Evolutionary conservation across 2,797 vertebrate genomes (phyloP).

Genomic region (Crocodylus rhombifer): DNA sequence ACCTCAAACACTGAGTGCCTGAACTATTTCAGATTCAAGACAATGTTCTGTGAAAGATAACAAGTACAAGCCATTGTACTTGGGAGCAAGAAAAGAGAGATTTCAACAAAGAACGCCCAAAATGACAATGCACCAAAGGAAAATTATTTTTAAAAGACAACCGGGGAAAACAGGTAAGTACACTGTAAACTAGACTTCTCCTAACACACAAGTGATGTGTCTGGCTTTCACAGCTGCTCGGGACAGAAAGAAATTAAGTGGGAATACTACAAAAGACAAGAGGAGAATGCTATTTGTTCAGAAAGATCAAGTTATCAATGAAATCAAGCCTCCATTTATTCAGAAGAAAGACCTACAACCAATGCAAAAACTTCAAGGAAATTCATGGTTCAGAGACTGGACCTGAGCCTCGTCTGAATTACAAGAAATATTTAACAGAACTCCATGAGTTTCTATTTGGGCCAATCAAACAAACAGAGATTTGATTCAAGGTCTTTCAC

Average conservation of each 20-base stretch:
- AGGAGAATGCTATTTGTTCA: constrained; percentile 58
- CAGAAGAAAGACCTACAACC: constrained; percentile 13
- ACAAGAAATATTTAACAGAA: constrained; percentile 29
- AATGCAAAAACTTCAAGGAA: constrained; percentile 44
- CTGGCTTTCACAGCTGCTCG: constrained; percentile 33
- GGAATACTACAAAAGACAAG: constrained; percentile 53
- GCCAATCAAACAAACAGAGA: not conserved
- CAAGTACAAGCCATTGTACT: not conserved
- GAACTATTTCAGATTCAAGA: constrained; percentile 18
- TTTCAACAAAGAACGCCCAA: constrained; percentile 22
- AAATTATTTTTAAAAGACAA: constrained; percentile 28
- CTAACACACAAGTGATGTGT: constrained; percentile 45
- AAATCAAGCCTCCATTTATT: constrained; percentile 43
- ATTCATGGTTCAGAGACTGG: constrained; percentile 37
- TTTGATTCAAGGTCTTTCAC: constrained; percentile 33
- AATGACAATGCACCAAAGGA: constrained; percentile 23
- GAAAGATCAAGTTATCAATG: constrained; percentile 49
- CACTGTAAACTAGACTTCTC: constrained; percentile 21
- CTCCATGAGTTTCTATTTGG: constrained; percentile 8
- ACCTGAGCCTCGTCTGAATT: constrained; percentile 46
- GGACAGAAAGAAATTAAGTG: constrained; percentile 51
- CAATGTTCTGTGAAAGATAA: not conserved
- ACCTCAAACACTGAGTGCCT: not conserved
- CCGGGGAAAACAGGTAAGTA: constrained; percentile 17
- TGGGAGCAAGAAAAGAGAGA: constrained; percentile 6